Evolutionary conservation across 2,888 invertebrate species (phyloP).

Genomic region (Drosophila heteroneura): DNA sequence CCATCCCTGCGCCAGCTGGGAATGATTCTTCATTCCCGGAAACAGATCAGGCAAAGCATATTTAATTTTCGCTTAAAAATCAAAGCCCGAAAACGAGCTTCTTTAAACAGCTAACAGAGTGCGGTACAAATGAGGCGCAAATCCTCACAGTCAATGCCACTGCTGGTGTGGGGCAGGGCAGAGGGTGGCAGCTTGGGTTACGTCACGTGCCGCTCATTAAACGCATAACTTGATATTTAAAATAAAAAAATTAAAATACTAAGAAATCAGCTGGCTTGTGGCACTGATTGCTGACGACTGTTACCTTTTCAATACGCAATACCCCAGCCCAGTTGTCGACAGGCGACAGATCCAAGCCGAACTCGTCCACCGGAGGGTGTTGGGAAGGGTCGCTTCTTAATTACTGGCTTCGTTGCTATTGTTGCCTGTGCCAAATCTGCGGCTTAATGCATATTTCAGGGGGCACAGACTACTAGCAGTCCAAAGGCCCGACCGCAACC

Average conservation of each 20-base stretch:
- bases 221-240: slow-evolving; percentile 78
- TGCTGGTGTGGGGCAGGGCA: background rate
- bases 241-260: slow-evolving; percentile 38
- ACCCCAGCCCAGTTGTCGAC: background rate
- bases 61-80: background rate
- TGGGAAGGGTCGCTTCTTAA: slow-evolving; percentile 48
- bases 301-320: slow-evolving; percentile 30
- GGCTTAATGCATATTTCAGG: slow-evolving; percentile 75
- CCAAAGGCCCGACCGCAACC: slow-evolving; percentile 49
- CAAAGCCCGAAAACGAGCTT: background rate
- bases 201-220: slow-evolving; percentile 83
- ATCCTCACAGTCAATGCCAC: background rate
- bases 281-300: slow-evolving; percentile 44
- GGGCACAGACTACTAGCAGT: slow-evolving; percentile 1
- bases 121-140: slow-evolving; percentile 10
- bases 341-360: background rate
- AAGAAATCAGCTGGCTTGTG: slow-evolving; percentile 51
- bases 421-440: slow-evolving; percentile 71
- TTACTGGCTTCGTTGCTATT: slow-evolving; percentile 54
- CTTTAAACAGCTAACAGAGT: background rate
- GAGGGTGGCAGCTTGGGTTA: background rate
- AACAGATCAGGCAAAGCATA: background rate
- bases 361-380: no score
- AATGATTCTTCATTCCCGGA: background rate
- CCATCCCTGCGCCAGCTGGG: background rate